A percentile compares a stretch with the other conserved stretches of the same genome.
These are phyloP conservation scores for Cataglyphis hispanica DNA, from an alignment of 1,140 invertebrate species.

Conservation along the genomic window DNA sequence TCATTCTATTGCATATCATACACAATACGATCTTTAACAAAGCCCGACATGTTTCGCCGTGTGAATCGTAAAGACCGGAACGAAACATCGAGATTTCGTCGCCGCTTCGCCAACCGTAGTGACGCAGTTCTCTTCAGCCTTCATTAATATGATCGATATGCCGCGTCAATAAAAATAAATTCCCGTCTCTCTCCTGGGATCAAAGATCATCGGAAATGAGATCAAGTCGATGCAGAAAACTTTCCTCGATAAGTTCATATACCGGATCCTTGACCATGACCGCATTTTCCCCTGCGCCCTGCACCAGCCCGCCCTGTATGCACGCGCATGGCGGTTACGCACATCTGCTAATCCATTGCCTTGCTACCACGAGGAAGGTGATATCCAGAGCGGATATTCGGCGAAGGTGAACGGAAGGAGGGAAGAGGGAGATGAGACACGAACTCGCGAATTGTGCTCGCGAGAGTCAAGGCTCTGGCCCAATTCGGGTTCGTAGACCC, in stretches of 20 bases:
- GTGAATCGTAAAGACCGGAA: background rate
- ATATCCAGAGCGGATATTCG: constrained; percentile 60
- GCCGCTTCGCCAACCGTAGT: background rate
- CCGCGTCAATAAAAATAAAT: constrained; percentile 26
- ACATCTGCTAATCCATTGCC: background rate
- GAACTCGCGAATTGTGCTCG: constrained; percentile 41
- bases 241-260: constrained; percentile 39
- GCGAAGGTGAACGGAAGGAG: background rate
- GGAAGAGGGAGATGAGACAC: background rate
- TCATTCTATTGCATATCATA: background rate
- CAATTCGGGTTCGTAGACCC: constrained; percentile 84
- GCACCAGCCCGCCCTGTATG: constrained; percentile 38
- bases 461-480: constrained; percentile 83
- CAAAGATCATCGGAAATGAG: constrained; percentile 24
- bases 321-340: constrained; percentile 53
- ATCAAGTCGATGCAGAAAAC: constrained; percentile 40
- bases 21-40: background rate
- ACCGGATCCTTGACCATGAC: constrained; percentile 74
- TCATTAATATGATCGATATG: background rate
- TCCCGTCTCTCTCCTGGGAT: background rate
- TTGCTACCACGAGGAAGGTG: constrained; percentile 49
- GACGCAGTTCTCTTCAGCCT: background rate
- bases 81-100: background rate
- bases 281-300: constrained; percentile 64
- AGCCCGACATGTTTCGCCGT: background rate